Evolutionary conservation across 37 sponge, comb jelly and placozoan genomes (phyloP), one percentile per base, ranked within the genome.

Genomic region (Aphrocallistes beatrix): DNA sequence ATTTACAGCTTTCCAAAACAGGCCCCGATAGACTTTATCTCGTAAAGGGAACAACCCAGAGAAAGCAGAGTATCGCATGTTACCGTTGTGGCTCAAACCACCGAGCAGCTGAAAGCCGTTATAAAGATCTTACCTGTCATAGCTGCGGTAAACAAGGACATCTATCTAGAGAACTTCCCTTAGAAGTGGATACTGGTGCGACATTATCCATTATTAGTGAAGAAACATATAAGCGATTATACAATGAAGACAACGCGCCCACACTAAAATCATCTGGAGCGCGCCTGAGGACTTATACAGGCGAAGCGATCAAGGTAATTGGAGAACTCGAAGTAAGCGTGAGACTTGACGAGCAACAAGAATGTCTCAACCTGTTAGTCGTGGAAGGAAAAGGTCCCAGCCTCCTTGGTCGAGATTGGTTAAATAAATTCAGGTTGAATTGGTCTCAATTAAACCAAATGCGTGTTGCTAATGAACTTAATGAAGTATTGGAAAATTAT

Each of bases 61-160:
- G 23, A 82, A 83, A 39, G 39, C 34, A 28, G 34, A 28, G 30
- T n/a, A 83, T 30, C 42, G 16, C n/a, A 17, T 39, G 42, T 39
- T 83, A 83, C 39, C 84, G 45, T 39, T 83, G 84, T 23, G 84
- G 84, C 39, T 38, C 39, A 17, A 39, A 83, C 28, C 84, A 39
- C 42, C 34, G 45, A 13, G 45, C 45, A 42, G 23, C 30, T 3
- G 39, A 86, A 36, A 86, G 84, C 81, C 10, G 38, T 6, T 86
- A 83, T 81, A 84, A 86, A 39, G 86, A 51, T 37, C 16, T 37
- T 45, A 30, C 23, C n/a, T 89, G 84, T 50, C 84, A 81, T 38
- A 69, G 38, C 0, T 89, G 90, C 75, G 50, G 84, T 23, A 86
- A 86, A 81, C 38, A 69, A 37, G 90, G 90, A 1, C 90, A 89